phyloP scores from a whole-genome alignment of 2,888 invertebrate species.

The Abrostola tripartita region DNA sequence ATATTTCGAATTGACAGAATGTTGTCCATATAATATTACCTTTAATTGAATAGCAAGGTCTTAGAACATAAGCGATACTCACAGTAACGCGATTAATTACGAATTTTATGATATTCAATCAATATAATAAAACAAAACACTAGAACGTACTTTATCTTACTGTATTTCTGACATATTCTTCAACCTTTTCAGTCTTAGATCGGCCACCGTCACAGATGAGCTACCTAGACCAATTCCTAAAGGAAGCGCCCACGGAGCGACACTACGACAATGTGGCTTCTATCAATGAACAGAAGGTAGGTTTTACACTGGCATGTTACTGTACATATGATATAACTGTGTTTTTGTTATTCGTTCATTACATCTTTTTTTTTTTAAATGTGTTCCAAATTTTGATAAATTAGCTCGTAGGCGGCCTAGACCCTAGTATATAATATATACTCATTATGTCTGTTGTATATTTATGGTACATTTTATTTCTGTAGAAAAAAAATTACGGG shows the following conservation, averaged over 20 bases:
- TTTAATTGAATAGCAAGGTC: too few relatives aligned
- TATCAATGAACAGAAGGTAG: constrained; percentile 83
- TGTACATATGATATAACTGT: constrained; percentile 18
- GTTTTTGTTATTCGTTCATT: constrained; percentile 48
- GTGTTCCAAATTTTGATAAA: constrained; percentile 30
- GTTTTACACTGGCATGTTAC: constrained; percentile 47
- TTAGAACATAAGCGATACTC: too few relatives aligned
- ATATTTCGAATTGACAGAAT: too few relatives aligned
- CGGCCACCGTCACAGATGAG: constrained; percentile 97
- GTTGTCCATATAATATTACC: too few relatives aligned
- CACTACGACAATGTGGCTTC: constrained; percentile 84
- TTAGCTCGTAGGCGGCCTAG: not conserved
- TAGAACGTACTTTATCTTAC: not conserved
- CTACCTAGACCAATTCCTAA: constrained; percentile 96
- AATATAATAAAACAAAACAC: constrained; percentile 43
- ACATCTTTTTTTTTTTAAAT: constrained; percentile 30
- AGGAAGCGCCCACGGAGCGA: constrained; percentile 89
- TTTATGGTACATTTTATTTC: too few relatives aligned
- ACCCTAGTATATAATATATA: too few relatives aligned
- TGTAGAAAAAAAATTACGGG: too few relatives aligned
- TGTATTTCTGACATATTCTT: constrained; percentile 11
- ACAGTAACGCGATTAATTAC: too few relatives aligned
- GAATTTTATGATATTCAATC: too few relatives aligned
- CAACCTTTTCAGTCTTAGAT: constrained; percentile 92
- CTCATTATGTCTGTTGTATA: too few relatives aligned